Evolutionary conservation across 1,140 invertebrate genomes (phyloP).

Genomic region (Brachionus manjavacas): DNA sequence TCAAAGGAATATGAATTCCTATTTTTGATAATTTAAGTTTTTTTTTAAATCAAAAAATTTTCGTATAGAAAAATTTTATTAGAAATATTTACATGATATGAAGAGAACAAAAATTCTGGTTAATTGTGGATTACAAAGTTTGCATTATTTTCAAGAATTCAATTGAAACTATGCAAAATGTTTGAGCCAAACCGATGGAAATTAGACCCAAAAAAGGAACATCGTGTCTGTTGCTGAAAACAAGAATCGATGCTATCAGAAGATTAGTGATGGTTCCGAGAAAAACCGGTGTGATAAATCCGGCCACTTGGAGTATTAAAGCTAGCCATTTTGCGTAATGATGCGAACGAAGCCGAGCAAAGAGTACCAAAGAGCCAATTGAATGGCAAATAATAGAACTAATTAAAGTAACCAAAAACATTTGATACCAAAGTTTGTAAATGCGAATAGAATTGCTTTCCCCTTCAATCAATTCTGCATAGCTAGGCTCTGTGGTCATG

Average conservation of each 20-base stretch:
- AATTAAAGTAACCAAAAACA: constrained; percentile 20
- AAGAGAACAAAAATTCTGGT: not conserved
- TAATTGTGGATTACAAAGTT: not conserved
- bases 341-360: constrained; percentile 13
- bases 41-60: not conserved
- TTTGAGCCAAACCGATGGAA: constrained; percentile 15
- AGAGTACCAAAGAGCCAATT: constrained; percentile 24
- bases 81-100: not conserved
- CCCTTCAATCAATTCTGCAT: not conserved
- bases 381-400: constrained; percentile 30
- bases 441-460: not conserved
- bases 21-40: not conserved
- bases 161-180: constrained; percentile 13
- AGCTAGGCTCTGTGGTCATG: not conserved
- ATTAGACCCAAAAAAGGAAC: not conserved
- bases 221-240: constrained; percentile 10
- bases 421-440: constrained; percentile 18
- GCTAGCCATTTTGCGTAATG: constrained; percentile 40
- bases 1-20: not conserved
- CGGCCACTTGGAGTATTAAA: not conserved
- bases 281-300: constrained; percentile 25
- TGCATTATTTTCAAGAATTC: constrained; percentile 40
- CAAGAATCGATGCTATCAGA: constrained; percentile 22
- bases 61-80: not conserved
- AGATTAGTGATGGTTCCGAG: constrained; percentile 14